These are phyloP conservation scores for Ptychodera flava DNA, from an alignment of 35 echinoderm and acorn worm species.

Conservation along the genomic window DNA sequence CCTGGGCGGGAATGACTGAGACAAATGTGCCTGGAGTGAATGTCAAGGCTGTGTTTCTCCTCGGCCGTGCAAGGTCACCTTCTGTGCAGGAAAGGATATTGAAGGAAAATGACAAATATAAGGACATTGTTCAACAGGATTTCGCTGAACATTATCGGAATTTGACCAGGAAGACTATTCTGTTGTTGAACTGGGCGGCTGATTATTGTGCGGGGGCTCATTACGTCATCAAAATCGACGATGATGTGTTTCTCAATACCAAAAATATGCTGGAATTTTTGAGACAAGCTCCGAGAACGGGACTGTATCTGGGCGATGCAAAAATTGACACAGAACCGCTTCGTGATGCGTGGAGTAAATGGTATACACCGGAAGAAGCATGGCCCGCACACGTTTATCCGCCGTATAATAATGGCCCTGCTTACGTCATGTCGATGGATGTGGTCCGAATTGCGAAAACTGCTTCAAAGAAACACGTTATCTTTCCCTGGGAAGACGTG, in stretches of 20 bases:
- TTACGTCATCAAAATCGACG: constrained; percentile 38
- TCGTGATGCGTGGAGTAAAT: constrained; percentile 38
- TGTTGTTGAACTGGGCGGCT: constrained; percentile 21
- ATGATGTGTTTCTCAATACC: constrained; percentile 27
- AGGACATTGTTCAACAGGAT: constrained; percentile 27
- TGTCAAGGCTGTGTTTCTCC: not conserved
- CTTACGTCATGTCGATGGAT: constrained; percentile 73
- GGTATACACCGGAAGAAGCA: constrained; percentile 48
- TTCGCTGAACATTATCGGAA: constrained; percentile 32
- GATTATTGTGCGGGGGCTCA: constrained; percentile 3
- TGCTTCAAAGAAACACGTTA: not conserved
- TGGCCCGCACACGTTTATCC: constrained; percentile 49
- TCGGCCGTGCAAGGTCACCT: not conserved
- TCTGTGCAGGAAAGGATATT: not conserved
- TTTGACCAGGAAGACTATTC: constrained; percentile 31
- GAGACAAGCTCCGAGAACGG: not conserved
- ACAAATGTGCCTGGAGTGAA: not conserved
- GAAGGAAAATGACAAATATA: not conserved
- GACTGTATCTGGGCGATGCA: not conserved
- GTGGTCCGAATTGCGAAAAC: not conserved
- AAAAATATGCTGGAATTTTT: not conserved
- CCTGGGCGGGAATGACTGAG: not conserved
- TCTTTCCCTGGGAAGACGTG: not conserved
- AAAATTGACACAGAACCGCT: not conserved
- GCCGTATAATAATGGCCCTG: constrained; percentile 44